Base-by-base conservation (phyloP, 2,113 vertebrate genomes). In the Aegypius monachus region DNA sequence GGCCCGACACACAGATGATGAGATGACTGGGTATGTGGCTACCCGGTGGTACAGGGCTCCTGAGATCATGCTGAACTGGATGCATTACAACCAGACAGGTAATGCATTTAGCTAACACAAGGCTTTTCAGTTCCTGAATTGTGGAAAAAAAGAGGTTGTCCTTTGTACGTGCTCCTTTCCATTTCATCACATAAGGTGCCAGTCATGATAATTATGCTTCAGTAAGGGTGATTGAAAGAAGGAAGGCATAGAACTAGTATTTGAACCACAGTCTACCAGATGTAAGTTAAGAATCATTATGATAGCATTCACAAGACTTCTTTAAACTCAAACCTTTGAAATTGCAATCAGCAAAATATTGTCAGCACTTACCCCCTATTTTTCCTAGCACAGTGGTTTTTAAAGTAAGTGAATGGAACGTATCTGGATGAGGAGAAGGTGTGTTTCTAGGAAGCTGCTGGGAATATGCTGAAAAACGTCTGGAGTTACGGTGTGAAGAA, bases 41-140 rank as follows among this genome's bases (percentile, higher is more conserved):
- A 99, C 99, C 6, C 98, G 99, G 61, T 99, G 99, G 99, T 99
- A 99, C 97, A 93, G 99, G 53, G 99, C 99, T 53, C 99, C 99
- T 1, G 99, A 99, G 97, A 99, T 99, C 97, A 99, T 99, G 99
- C 98, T 99, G 36, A 99, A 99, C 97, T 99, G 99, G 99, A 99
- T 99, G 99, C 99, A 99, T 97, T 99, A 99, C 98, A 99, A 99
- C 98, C 99, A 99, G 98, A 99, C 99, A 96, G 99, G 99, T 99
- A 90, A 26, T 11, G 26, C 77, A 16, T 72, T 43, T 3, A 22
- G 10, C 18, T 67, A 68, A 40, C 38, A 56, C 16, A 2, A 7
- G 26, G 29, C 25, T 47, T 38, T 47, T 80, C 42, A 6, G 6
- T 81, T 88, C 48, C 42, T 75, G 36, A 61, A 9, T 15, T 48